Evolutionary conservation across 2,797 vertebrate species (phyloP), one percentile per base, ranked within the genome.

Genomic region (Sebastes steindachneri): DNA sequence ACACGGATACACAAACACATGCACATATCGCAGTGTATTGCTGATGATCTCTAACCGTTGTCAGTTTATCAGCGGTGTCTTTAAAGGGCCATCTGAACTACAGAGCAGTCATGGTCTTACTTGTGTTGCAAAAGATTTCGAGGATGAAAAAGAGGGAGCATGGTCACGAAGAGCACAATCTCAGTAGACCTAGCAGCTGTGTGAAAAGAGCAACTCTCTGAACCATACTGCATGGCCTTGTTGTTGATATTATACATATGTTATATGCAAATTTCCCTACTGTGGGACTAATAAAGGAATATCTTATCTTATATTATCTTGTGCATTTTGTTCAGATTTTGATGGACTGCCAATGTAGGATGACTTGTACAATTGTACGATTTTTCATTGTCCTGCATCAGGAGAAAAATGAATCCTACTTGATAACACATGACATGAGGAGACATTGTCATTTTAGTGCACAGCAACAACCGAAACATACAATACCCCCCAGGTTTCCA

Each of bases 1-100:
- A 57, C 75, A 75, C 41, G 51, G 21, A 77, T 28, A 58, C 70
- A 55, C 41, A 62, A 25, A 75, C 71, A 68, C 72, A 66, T 57
- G 54, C n/a, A 59, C 73, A 15, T 64, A 55, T 37, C 3, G 0
- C 6, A 72, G 64, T 17, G 75, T 66, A 26, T 26, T 75, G 25
- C 67, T 51, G 26, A 67, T 55, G 35, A 81, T 77, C 48, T 58
- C 45, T 25, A 74, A 85, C 33, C 48, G 2, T 17, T 54, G 67
- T 17, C 62, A 58, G 26, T 71, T 87, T 62, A 82, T 14, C 54
- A 31, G 25, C 21, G 8, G 19, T 35, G 21, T 53, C 26, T 84
- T 63, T 37, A 23, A 33, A 86, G 48, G 68, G 45, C 65, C 60
- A 73, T 75, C 65, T 54, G 54, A 70, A 65, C 57, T 26, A n/a